Base-by-base conservation (phyloP, 2,888 invertebrate species). In the Macaria liturata region DNA sequence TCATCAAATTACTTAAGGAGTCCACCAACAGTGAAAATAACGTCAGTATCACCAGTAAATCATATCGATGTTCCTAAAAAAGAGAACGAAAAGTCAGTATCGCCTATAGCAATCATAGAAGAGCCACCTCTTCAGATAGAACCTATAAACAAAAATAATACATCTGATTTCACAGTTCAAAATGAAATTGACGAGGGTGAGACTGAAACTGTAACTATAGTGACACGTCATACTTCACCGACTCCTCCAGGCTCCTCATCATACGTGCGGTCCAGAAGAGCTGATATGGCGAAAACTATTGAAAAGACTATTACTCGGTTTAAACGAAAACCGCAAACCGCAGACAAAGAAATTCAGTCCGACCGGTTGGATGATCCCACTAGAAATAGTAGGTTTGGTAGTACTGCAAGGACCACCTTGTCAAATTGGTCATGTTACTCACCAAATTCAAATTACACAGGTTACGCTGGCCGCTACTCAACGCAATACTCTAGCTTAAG, bases 201-300 rank as follows among this genome's bases (percentile, higher is more conserved):
- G 53, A 78, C 75, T 67, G 89, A 88, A 76, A 87, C 94, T 3
- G 80, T 97, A 3, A 92, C 92, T 4, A 94, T 96, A 51, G 92
- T 96, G 3, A 96, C 96, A 0, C 92, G 97, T 59, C 95, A 95
- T 34, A 97, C 97, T 0, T 97, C 97, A 20, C 97, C 97, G 0
- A 95, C 95, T 0, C 94, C 95, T 3, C 94, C 95, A 0, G 94
- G 95, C 0, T 93, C 94, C 0, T 91, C 93, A 0, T 85, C 89
- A 39, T 94, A 94, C 65, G 86, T 95, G 7, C 90, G 95, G 65
- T 93, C 93, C 32, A 93, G 95, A 68, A 92, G 96, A 76, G 94
- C 94, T 0, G 96, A 96, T 68, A 93, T 95, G 74, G 95, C 95
- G 4, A 95, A 95, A 76, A 94, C 94, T 3, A 89, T 95, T 49